These are phyloP conservation scores for Triops longicaudatus DNA, from an alignment of 1,140 invertebrate species.

Conservation along the genomic window DNA sequence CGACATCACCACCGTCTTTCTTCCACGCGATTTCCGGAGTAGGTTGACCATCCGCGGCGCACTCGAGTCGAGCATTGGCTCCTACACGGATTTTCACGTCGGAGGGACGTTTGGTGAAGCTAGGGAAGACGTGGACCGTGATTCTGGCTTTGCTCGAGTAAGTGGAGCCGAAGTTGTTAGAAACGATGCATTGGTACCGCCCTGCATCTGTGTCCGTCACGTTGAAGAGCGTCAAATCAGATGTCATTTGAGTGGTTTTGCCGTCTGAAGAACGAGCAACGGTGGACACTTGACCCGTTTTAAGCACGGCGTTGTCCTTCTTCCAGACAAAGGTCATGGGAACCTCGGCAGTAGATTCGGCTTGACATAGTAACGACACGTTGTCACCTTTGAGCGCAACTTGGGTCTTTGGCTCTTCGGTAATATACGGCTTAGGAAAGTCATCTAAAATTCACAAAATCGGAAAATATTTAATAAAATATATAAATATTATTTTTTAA, in stretches of 20 bases:
- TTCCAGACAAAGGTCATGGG: constrained; percentile 75
- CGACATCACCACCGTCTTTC: constrained; percentile 79
- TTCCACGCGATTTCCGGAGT: constrained; percentile 81
- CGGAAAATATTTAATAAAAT: background rate
- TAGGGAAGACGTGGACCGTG: constrained; percentile 76
- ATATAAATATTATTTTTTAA: too few relatives aligned
- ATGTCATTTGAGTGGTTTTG: constrained; percentile 41
- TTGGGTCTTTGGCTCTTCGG: constrained; percentile 67
- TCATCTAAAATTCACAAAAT: constrained; percentile 45
- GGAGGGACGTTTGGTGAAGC: constrained; percentile 71
- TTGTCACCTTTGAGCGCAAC: constrained; percentile 76
- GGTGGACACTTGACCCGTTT: constrained; percentile 19
- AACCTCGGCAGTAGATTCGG: constrained; percentile 52
- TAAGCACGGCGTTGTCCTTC: constrained; percentile 71
- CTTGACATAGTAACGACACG: constrained; percentile 68
- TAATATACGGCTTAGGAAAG: constrained; percentile 74
- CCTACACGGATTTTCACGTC: constrained; percentile 78
- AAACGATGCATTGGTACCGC: constrained; percentile 85
- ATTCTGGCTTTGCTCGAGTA: constrained; percentile 81
- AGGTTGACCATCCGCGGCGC: constrained; percentile 81
- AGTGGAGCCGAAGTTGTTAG: constrained; percentile 77
- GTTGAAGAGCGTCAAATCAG: constrained; percentile 59
- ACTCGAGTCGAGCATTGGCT: constrained; percentile 76
- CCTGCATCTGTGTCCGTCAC: constrained; percentile 69
- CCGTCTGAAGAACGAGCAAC: constrained; percentile 34